phyloP scores from a whole-genome alignment of 2,113 vertebrate genomes.

The Cephalopholis sonnerati region DNA sequence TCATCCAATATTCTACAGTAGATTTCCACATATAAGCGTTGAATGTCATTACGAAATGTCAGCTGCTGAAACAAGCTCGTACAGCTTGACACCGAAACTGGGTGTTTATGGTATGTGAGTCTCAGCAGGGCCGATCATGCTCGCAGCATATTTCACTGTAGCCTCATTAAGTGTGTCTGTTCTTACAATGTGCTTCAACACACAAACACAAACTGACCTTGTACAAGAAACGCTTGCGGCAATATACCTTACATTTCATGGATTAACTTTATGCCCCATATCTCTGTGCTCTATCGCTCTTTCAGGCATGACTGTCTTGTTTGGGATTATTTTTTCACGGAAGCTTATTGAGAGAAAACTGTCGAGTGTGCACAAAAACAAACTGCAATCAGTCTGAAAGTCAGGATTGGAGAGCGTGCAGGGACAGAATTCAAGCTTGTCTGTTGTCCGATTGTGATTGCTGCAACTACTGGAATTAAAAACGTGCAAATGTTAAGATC shows the following conservation, averaged over 20 bases:
- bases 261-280: conserved; percentile 35
- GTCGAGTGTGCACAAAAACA: conserved; percentile 25
- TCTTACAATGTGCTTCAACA: conserved; percentile 31
- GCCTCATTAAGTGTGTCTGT: conserved; percentile 39
- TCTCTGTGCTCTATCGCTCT: conserved; percentile 17
- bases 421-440: not conserved
- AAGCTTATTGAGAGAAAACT: conserved; percentile 34
- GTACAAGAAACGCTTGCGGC: conserved; percentile 1
- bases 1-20: not conserved
- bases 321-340: conserved; percentile 19
- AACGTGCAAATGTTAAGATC: not conserved
- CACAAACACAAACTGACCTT: conserved; percentile 40
- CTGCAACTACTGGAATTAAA: not conserved
- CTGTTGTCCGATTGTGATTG: not conserved
- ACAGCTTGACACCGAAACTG: not conserved
- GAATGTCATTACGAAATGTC: not conserved
- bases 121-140: conserved; percentile 29
- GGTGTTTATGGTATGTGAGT: not conserved
- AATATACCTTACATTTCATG: conserved; percentile 17
- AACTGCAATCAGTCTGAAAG: conserved; percentile 24
- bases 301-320: conserved; percentile 25
- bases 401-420: not conserved
- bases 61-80: not conserved
- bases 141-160: conserved; percentile 14
- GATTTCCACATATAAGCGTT: not conserved